Evolutionary conservation across 2,888 invertebrate genomes (phyloP), one percentile per base, ranked within the genome.

Genomic region (Pristionchus fissidentatus): DNA sequence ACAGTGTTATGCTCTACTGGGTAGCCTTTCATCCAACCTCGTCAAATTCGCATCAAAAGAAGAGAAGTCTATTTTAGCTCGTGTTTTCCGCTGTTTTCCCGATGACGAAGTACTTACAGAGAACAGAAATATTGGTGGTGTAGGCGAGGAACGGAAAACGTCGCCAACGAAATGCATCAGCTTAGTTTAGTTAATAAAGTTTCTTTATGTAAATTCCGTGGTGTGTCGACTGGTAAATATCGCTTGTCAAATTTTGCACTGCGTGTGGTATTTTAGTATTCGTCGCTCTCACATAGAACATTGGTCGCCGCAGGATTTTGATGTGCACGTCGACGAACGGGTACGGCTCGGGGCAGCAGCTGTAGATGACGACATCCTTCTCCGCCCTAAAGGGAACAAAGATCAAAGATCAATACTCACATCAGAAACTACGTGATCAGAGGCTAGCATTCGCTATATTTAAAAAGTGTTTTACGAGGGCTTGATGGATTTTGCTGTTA

Each of bases 291-390:
- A 90, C 91, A 85, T 92, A 92, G 85, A 92, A 92, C 95, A 96
- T 95, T 0, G 96, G 96, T 87, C 96, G 93, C 86, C 96, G 93
- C 79, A 95, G 93, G 84, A 96, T 93, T 87, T 95, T 95, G 91
- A 96, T 95, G 90, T 95, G 94, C 93, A 96, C 96, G 0, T 96
- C 96, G 91, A 96, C 95, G 93, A 96, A 96, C 0, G 96, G 96
- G 91, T 96, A 96, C 0, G 96, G 93, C 92, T 96, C 91, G 85
- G 95, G 94, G 90, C 96, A 96, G 93, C 96, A 96, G 2, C 95
- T 95, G 93, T 96, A 96, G 92, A 94, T 95, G 92, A 95, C 95
- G 84, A 95, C 94, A 93, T 95, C 95, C 87, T 95, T 94, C 85
- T 89, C 87, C 13, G 90, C 91, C n/a, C 88, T 86, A 75, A 77